Conservation (phyloP, 2,888 invertebrate species). For the Artemia sinica region DNA sequence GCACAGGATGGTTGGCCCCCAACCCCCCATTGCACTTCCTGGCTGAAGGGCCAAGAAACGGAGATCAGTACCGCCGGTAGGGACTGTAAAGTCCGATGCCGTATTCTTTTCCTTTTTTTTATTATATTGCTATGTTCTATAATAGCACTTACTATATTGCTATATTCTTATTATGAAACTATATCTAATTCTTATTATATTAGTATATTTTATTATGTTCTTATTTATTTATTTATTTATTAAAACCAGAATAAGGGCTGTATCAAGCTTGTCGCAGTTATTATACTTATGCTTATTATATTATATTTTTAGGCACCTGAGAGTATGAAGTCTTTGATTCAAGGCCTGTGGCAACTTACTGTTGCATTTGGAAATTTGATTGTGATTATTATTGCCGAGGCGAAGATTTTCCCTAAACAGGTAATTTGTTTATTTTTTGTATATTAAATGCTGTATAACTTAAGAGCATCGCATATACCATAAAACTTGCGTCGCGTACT, state of each 20-base stretch:
- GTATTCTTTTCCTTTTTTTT: too few relatives aligned
- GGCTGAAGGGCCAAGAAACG: too few relatives aligned
- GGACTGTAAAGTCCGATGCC: too few relatives aligned
- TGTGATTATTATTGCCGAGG: constrained; percentile 70
- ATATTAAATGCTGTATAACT: too few relatives aligned
- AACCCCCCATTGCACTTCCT: too few relatives aligned
- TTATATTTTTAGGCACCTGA: constrained; percentile 48
- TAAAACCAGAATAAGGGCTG: neutral
- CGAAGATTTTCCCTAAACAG: constrained; percentile 53
- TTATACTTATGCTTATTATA: constrained; percentile 21
- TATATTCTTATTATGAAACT: neutral
- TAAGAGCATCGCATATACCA: too few relatives aligned
- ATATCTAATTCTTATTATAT: neutral
- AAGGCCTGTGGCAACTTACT: constrained; percentile 78
- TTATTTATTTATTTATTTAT: neutral
- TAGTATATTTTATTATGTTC: neutral
- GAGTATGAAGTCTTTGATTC: constrained; percentile 84
- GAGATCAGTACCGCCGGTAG: too few relatives aligned
- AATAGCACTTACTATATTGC: too few relatives aligned
- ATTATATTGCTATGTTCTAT: too few relatives aligned
- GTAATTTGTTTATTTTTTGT: constrained; percentile 34
- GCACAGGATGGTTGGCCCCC: too few relatives aligned
- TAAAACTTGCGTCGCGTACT: too few relatives aligned
- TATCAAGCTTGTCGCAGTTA: neutral
- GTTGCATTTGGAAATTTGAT: constrained; percentile 84